phyloP scores from a whole-genome alignment of 2,797 vertebrate species.

The Psittacula echo region DNA sequence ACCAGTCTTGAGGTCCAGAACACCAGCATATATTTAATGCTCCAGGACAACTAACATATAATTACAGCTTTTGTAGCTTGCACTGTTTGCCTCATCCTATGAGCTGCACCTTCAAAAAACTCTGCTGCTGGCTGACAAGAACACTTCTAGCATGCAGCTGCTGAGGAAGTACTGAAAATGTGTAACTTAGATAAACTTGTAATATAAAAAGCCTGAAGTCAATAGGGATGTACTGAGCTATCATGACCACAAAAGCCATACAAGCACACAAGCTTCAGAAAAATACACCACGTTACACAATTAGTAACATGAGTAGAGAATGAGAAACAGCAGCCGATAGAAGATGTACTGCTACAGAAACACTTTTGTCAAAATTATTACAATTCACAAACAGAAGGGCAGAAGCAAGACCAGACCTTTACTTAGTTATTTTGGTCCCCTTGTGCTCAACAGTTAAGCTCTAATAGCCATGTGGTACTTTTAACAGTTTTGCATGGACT shows the following conservation, averaged over 20 bases:
- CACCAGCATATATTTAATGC: rapidly evolving
- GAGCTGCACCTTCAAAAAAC: background rate
- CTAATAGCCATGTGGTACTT: constrained; percentile 22
- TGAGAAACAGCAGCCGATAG: rapidly evolving
- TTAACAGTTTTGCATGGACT: constrained; percentile 28
- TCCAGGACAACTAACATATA: background rate
- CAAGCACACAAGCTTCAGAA: background rate
- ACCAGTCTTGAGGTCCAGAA: background rate
- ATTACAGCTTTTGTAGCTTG: background rate
- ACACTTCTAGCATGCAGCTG: background rate
- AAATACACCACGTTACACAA: rapidly evolving
- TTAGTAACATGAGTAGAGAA: background rate
- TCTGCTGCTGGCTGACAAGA: background rate
- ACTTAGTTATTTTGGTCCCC: background rate
- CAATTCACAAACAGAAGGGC: background rate
- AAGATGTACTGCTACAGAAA: background rate
- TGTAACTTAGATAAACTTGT: background rate
- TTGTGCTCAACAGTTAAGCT: constrained; percentile 7
- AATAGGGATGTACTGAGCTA: background rate
- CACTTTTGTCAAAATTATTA: background rate
- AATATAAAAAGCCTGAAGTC: background rate
- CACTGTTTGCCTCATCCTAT: background rate
- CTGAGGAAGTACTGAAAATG: background rate
- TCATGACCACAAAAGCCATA: background rate
- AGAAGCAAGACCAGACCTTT: constrained; percentile 1